Conservation (phyloP, 2,888 invertebrate species). For the Ochropleura plecta region DNA sequence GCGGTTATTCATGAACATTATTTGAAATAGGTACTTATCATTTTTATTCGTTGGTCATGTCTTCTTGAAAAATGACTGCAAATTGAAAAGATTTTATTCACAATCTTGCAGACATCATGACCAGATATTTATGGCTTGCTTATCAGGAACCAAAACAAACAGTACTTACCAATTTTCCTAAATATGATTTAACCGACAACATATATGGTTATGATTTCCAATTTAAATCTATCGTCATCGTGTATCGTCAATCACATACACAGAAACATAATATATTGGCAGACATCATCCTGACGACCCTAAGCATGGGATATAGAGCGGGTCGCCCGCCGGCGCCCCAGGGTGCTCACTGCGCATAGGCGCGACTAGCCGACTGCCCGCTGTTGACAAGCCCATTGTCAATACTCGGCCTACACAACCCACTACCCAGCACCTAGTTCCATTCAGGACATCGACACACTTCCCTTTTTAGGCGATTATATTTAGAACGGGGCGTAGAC, state of each 20-base stretch:
- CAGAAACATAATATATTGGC: slow-evolving; percentile 18
- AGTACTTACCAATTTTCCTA: neutral
- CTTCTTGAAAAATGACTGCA: neutral
- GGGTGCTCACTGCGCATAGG: slow-evolving; percentile 72
- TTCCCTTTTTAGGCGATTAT: slow-evolving; percentile 65
- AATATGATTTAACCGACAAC: no score
- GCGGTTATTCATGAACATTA: slow-evolving; percentile 17
- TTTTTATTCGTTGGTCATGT: slow-evolving; percentile 29
- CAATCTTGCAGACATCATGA: neutral
- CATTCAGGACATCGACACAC: slow-evolving; percentile 68
- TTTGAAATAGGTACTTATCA: neutral
- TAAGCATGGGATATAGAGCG: slow-evolving; percentile 65
- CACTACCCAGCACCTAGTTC: slow-evolving; percentile 57
- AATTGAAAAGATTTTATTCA: neutral
- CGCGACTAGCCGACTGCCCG: slow-evolving; percentile 77
- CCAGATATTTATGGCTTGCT: neutral
- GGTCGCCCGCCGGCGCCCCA: slow-evolving; percentile 67
- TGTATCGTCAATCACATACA: neutral
- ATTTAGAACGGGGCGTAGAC: slow-evolving; percentile 55
- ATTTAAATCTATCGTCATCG: neutral
- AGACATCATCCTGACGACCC: slow-evolving; percentile 54
- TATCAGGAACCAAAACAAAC: no score
- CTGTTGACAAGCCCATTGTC: slow-evolving; percentile 73
- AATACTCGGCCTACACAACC: slow-evolving; percentile 59
- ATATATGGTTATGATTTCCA: neutral